Percentiles rank a stretch among this genome's conserved stretches.
Conservation (phyloP, 2,113 vertebrate species). For the Azemiops feae region DNA sequence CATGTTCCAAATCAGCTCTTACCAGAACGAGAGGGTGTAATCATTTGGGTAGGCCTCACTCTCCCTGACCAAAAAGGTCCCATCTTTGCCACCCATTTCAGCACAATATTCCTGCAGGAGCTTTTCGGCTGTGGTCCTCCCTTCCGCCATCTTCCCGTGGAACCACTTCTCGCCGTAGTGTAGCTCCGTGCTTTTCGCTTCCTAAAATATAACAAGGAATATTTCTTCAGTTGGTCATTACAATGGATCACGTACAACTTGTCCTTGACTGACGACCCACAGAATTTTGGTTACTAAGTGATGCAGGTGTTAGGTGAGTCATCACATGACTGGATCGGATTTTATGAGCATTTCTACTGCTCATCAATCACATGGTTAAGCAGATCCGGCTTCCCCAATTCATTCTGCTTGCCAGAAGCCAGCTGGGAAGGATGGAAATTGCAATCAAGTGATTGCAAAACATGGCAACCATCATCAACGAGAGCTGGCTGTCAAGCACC, state of each 20-base stretch:
- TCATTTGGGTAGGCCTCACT: constrained; percentile 81
- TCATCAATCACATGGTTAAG: too few species aligned
- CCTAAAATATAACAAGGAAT: constrained; percentile 54
- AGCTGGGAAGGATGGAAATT: too few species aligned
- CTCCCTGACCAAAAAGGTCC: constrained; percentile 90
- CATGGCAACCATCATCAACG: too few species aligned
- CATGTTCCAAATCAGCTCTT: constrained; percentile 23
- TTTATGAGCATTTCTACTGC: neutral
- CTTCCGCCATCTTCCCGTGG: constrained; percentile 85
- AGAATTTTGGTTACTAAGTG: neutral
- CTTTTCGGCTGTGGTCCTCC: constrained; percentile 82
- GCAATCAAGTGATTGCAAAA: too few species aligned
- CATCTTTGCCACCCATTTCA: constrained; percentile 83
- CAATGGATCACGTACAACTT: neutral
- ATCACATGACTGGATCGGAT: neutral
- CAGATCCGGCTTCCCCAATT: neutral
- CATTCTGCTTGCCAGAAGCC: too few species aligned
- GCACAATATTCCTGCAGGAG: constrained; percentile 88
- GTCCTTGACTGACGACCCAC: neutral
- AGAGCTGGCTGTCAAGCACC: neutral
- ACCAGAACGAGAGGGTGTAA: constrained; percentile 96
- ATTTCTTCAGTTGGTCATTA: neutral
- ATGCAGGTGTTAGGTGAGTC: neutral
- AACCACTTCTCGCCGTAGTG: constrained; percentile 90
- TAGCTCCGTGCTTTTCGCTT: constrained; percentile 72